These are phyloP conservation scores for Sparidentex hasta DNA, from an alignment of 2,797 vertebrate genomes.

Conservation along the genomic window DNA sequence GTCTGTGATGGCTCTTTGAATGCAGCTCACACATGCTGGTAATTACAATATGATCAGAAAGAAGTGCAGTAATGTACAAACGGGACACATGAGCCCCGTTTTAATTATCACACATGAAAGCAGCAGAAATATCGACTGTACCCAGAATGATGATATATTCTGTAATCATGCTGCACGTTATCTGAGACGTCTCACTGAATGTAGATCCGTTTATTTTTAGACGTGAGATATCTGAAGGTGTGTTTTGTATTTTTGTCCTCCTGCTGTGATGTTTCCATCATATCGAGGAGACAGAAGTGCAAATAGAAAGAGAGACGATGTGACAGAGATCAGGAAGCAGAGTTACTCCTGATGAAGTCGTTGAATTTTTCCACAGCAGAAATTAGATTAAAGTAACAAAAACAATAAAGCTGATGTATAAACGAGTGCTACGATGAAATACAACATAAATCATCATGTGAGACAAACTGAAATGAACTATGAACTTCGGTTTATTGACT, in stretches of 20 bases:
- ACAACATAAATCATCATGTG: too few species aligned
- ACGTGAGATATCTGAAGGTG: conserved; percentile 10
- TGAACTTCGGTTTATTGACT: too few species aligned
- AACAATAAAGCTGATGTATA: too few species aligned
- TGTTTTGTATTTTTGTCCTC: conserved; percentile 8
- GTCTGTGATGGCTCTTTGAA: background rate
- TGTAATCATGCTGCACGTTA: background rate
- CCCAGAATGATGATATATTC: background rate
- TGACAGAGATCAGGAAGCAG: background rate
- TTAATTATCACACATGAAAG: background rate
- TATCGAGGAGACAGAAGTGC: background rate
- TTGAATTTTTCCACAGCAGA: too few species aligned
- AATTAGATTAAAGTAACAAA: too few species aligned
- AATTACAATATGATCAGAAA: background rate
- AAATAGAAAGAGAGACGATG: background rate
- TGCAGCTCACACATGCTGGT: conserved; percentile 12
- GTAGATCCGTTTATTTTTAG: conserved; percentile 9
- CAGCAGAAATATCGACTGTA: conserved; percentile 2
- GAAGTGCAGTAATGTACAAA: background rate
- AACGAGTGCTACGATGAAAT: too few species aligned
- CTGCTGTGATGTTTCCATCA: conserved; percentile 3
- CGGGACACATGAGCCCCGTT: background rate
- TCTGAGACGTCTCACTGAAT: background rate
- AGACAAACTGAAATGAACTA: too few species aligned
- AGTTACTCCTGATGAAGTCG: too few species aligned